A percentile compares a stretch with the other conserved stretches of the same genome.
Conservation (phyloP, 2,113 vertebrate genomes). For the Pantherophis guttatus region DNA sequence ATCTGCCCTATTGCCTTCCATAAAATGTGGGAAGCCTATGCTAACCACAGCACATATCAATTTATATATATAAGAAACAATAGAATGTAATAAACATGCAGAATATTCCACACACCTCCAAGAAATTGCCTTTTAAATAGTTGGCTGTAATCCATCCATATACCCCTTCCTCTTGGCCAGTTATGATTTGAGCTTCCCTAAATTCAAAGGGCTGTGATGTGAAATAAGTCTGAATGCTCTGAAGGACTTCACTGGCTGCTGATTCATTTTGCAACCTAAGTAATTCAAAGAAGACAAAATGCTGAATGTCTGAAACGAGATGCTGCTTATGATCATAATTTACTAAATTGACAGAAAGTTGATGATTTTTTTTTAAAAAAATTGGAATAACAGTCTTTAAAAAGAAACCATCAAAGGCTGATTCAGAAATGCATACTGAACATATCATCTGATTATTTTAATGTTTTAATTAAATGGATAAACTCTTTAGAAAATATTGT, state of each 20-base stretch:
- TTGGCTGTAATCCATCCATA: constrained; percentile 98
- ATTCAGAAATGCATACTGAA: not conserved
- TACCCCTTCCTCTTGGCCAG: constrained; percentile 89
- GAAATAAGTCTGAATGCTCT: constrained; percentile 79
- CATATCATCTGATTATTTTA: not conserved
- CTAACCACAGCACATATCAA: constrained; percentile 1
- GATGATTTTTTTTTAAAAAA: not conserved
- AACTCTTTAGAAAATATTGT: not conserved
- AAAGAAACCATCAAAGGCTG: not conserved
- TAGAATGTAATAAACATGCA: constrained; percentile 63
- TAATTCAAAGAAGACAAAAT: constrained; percentile 69
- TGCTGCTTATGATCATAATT: constrained; percentile 13
- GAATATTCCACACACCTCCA: constrained; percentile 81
- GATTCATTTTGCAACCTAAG: constrained; percentile 78
- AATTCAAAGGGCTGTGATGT: constrained; percentile 83
- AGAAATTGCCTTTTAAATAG: constrained; percentile 92
- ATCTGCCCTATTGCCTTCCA: not conserved
- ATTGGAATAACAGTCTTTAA: not conserved
- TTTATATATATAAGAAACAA: constrained; percentile 44
- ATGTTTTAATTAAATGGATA: not conserved
- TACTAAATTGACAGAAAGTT: constrained; percentile 6
- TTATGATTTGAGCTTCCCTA: constrained; percentile 88
- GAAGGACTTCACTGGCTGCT: constrained; percentile 76
- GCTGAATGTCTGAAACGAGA: constrained; percentile 60
- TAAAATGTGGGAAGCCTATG: not conserved